Evolutionary conservation across 2,888 invertebrate species (phyloP), one percentile per base, ranked within the genome.

Genomic region (Drosophila borealis): DNA sequence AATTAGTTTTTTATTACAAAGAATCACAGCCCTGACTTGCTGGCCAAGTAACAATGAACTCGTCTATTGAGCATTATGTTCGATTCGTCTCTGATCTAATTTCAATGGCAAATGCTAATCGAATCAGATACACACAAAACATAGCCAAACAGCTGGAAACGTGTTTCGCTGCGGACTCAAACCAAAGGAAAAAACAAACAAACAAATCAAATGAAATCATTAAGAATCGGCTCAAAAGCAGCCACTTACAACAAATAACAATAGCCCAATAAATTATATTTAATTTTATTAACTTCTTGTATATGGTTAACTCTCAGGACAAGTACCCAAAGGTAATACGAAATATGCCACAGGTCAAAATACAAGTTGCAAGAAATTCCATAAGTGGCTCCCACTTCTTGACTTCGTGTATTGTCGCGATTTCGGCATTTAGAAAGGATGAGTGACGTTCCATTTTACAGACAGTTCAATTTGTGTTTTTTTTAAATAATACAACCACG

Each of bases 21-120:
- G 11, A 54, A 41, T 3, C 11, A 5, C 10, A n/a, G 48, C 72
- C 64, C 62, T 68, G 65, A 59, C 34, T 45, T 13, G 29, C 17
- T 50, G 51, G 14, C 33, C 49, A 39, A 57, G 55, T 67, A 60
- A 62, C 80, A 83, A 75, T 78, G 78, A 80, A 83, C 66, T 80
- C 61, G 42, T 14, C 13, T 29, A 45, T 17, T 33, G 51, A 4
- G n/a, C n/a, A 45, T 48, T 36, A 2, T 51, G n/a, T 29, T 21
- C 19, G 44, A 60, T 21, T 41, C 36, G 44, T 6, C 36, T n/a
- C 48, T 73, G 63, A 53, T 73, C 57, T 51, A 73, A 34, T 61
- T 73, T 54, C 68, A 68, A 68, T 72, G 72, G 49, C 77, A 72
- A 68, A 76, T 63, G 68, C 61, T 54, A 65, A 74, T 74, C 63